These are phyloP conservation scores for Haemorhous mexicanus DNA, from an alignment of 2,113 vertebrate species.

Conservation along the genomic window DNA sequence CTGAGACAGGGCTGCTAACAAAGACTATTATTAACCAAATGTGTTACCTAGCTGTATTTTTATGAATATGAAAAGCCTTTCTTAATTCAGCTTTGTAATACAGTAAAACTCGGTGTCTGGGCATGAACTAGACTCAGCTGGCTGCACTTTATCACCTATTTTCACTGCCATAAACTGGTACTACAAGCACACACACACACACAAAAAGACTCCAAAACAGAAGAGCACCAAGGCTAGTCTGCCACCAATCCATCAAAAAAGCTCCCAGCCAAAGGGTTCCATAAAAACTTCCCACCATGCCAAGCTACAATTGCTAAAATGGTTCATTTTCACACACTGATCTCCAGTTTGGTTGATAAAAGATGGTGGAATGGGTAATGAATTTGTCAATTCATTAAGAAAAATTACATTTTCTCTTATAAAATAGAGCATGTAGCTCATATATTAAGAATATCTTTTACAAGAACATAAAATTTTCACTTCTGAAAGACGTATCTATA, in stretches of 20 bases:
- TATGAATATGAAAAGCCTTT: not conserved
- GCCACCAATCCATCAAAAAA: not conserved
- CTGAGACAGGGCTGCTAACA: not conserved
- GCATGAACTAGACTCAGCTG: not conserved
- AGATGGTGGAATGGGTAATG: fast-evolving
- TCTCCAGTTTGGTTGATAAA: not conserved
- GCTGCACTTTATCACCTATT: not conserved
- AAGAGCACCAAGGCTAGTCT: not conserved
- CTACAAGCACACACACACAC: not conserved
- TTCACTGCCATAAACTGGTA: not conserved
- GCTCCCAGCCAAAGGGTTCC: not conserved
- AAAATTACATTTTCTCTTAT: not conserved
- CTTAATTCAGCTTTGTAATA: not conserved
- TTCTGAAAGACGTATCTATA: fast-evolving
- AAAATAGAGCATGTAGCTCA: not conserved
- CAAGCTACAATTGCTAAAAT: not conserved
- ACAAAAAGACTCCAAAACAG: not conserved
- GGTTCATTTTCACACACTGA: not conserved
- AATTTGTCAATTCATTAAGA: not conserved
- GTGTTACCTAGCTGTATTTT: not conserved
- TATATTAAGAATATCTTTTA: not conserved
- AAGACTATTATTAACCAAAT: not conserved
- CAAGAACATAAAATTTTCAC: not conserved
- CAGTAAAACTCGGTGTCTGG: not conserved
- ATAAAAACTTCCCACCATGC: not conserved